These are phyloP conservation scores for Panthera tigris DNA, from an alignment of 2,113 vertebrate genomes.

Conservation along the genomic window DNA sequence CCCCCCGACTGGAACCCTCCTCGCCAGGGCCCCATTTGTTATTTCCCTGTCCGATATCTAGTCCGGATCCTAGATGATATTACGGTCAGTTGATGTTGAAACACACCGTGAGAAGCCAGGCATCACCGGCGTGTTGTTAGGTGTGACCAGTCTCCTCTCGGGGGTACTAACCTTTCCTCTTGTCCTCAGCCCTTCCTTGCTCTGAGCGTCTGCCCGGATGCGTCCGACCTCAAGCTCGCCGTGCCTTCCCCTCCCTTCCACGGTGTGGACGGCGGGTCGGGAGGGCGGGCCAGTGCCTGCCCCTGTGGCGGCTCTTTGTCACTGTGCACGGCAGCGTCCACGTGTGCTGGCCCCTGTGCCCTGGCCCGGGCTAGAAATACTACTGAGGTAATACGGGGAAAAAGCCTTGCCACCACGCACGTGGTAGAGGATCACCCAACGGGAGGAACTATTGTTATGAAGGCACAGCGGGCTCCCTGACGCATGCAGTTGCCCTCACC, in stretches of 20 bases:
- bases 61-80: background rate
- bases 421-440: background rate
- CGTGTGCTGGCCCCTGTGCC: background rate
- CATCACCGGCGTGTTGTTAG: accelerated
- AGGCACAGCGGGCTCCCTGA: background rate
- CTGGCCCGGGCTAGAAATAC: background rate
- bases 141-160: background rate
- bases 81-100: background rate
- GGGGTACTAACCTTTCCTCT: background rate
- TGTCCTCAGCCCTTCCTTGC: background rate
- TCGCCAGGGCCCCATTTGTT: background rate
- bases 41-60: background rate
- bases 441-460: background rate
- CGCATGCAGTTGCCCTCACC: background rate
- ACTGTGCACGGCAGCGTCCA: background rate
- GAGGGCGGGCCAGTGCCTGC: background rate
- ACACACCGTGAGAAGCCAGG: background rate
- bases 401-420: background rate
- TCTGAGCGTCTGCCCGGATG: background rate
- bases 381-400: background rate
- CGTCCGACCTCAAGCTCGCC: background rate
- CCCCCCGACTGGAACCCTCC: background rate
- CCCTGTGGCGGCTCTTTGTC: background rate
- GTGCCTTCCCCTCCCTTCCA: background rate
- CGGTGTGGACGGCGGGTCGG: background rate